Base-by-base conservation (phyloP, 1,140 invertebrate genomes). In the Idris sp. region DNA sequence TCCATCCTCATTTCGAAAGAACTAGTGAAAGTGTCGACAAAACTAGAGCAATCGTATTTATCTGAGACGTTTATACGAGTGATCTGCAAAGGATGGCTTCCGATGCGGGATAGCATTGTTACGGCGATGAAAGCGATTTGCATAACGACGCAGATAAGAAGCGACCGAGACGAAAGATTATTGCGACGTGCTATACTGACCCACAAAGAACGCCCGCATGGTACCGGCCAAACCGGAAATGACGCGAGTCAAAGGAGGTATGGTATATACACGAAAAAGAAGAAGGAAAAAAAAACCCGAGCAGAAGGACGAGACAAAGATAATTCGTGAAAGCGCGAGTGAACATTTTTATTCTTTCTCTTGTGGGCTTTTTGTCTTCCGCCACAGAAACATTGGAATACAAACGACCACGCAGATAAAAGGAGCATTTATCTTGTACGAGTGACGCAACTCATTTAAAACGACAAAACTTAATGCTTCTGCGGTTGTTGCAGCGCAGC, bases 311-410 rank as follows among this genome's bases (percentile, higher is more conserved):
- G 26, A 40, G n/a, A n/a, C n/a, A n/a, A n/a, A 73, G 83, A 84
- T 84, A 85, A 83, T 80, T 73, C 77, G 76, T 76, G 82, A 86
- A 84, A 86, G 82, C 73, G 83, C 77, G 80, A 85, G 84, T 84
- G 78, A 84, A 83, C 56, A 69, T 76, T 77, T 74, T 77, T 58
- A n/a, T 46, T 49, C 10, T 54, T 59, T 26, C 51, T 51, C 51
- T 33, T 18, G 1, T 40, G 0, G 9, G 8, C 5, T 65, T 65
- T 49, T 65, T 56, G 43, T 64, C 11, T 61, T 8, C n/a, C 28
- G 38, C 5, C n/a, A n/a, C n/a, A 16, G 26, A 16, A 53, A 53
- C 25, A 25, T 30, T 9, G 9, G 14, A 54, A 19, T 54, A 43
- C 10, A 43, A 56, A 43, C 15, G 10, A 35, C 8, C 14, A 8